Base-by-base conservation (phyloP, 2,888 invertebrate genomes). In the Epinotia bilunana region DNA sequence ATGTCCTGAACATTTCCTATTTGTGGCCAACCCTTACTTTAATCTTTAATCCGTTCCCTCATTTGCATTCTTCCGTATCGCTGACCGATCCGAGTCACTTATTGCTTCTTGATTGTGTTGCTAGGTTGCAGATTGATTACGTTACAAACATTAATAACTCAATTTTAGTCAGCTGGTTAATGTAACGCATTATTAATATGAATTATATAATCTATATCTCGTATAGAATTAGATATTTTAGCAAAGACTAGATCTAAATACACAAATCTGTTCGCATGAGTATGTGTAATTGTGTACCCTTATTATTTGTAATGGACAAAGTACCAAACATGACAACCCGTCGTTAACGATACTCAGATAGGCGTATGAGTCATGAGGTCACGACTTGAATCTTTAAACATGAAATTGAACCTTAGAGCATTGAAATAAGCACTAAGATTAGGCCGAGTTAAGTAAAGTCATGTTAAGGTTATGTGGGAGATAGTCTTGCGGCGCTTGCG, bases 401-500 rank as follows among this genome's bases (percentile, higher is more conserved):
- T 64, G 73, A 83, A 79, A 82, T 79, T 85, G 77, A 82, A 83
- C 85, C 84, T 80, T 87, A 83, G 81, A 64, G 49, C 75, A 64
- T 79, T 72, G 76, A 43, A 72, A 78, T 79, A 83, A 79, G 80
- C 72, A 76, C 39, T 78, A 79, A 78, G 78, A 76, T 72, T 53
- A 55, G 74, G 49, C 69, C 77, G 77, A 62, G 73, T 55, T 46
- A 79, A 76, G 63, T 57, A 74, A 78, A 77, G 72, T 61, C 76
- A 76, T 74, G 74, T 49, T 63, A 73, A 78, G 74, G 79, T 78
- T 79, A 85, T 87, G 89, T 88, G 85, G 89, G 88, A 86, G 86
- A 87, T 84, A 87, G 90, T 88, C 69, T 61, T 55, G 53, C 55
- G 53, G 55, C 61, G 46, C 60, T 39, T 16, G 53, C 64, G 64